These are phyloP conservation scores for Anoplolepis gracilipes DNA, from an alignment of 1,140 invertebrate species.

Conservation along the genomic window DNA sequence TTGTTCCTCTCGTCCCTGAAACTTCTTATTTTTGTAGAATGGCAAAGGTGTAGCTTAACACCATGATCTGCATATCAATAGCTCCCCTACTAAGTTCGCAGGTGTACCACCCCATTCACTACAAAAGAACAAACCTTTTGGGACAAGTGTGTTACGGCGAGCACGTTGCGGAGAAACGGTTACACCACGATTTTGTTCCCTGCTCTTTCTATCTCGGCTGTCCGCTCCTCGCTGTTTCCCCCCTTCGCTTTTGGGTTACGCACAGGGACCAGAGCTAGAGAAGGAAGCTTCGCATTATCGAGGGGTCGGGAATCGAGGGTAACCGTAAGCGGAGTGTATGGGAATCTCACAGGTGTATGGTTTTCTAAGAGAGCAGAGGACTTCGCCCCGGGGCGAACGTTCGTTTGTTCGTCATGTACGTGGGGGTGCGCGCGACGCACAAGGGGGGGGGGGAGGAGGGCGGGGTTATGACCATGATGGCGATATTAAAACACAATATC, in stretches of 20 bases:
- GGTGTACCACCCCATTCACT: slow-evolving; percentile 82
- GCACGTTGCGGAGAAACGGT: slow-evolving; percentile 81
- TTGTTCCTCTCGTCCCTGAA: slow-evolving; percentile 41
- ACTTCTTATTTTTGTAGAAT: slow-evolving; percentile 79
- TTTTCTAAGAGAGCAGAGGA: slow-evolving; percentile 78
- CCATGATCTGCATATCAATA: slow-evolving; percentile 84
- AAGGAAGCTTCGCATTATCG: slow-evolving; percentile 74
- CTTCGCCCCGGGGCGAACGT: slow-evolving; percentile 53
- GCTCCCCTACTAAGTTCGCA: slow-evolving; percentile 81
- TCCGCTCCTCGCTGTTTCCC: slow-evolving; percentile 5
- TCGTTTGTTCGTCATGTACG: slow-evolving; percentile 54
- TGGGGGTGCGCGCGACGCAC: slow-evolving; percentile 46
- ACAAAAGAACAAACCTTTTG: slow-evolving; percentile 79
- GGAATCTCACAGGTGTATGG: slow-evolving; percentile 85
- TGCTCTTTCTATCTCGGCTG: slow-evolving; percentile 61
- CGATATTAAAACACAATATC: slow-evolving; percentile 85
- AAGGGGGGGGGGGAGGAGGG: background rate
- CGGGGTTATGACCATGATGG: slow-evolving; percentile 73
- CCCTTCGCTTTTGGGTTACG: slow-evolving; percentile 56
- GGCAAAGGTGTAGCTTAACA: slow-evolving; percentile 82
- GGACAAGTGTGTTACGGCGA: slow-evolving; percentile 82
- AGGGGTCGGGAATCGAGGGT: slow-evolving; percentile 77
- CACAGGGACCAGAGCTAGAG: slow-evolving; percentile 22
- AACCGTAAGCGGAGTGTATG: slow-evolving; percentile 77
- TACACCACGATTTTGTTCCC: slow-evolving; percentile 82